Base-by-base conservation (phyloP, 1,140 invertebrate genomes). In the Scaptomyza montana region DNA sequence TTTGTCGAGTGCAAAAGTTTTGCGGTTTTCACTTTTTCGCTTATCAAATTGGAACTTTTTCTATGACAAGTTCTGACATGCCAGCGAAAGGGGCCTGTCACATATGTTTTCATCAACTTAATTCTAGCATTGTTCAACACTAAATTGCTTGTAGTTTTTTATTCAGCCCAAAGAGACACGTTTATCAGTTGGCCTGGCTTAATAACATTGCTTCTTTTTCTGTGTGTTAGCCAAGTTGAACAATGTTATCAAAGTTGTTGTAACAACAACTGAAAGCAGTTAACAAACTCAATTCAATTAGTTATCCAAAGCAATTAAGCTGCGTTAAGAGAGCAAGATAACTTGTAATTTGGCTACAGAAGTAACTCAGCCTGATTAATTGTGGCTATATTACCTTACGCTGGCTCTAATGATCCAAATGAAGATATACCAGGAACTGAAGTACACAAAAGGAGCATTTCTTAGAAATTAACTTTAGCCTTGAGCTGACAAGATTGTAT, bases 211-310 rank as follows among this genome's bases (percentile, higher is more conserved):
- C 45, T 12, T 45, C 19, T 30, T 25, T 3, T 51, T n/a, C 16
- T 43, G 10, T 21, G 54, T 46, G 12, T n/a, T n/a, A 8, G 5
- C 5, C 33, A 30, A 50, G 21, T 28, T 13, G 30, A 60, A 59
- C 36, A 59, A 53, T 54, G 41, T 54, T 66, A 55, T 36, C 49
- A 45, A 66, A 67, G 55, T 60, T 72, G 63, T 72, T 64, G 63
- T 54, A 72, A 59, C 41, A 39, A 39, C 3, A 41, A 28, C 5
- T 5, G 5, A 30, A 30, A 30, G 30, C 30, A 30, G 33, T 7
- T 28, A 49, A 49, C 30, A 5, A 41, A 74, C 59, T 57, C 53
- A 74, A 77, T 77, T 77, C 70, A 77, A 77, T 74, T 77, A 77
- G 39, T 68, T 45, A 8, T 39, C 8, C 13, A 53, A 60, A 66